Base-by-base conservation (phyloP, 1,140 invertebrate species). In the Lucilia cuprina region DNA sequence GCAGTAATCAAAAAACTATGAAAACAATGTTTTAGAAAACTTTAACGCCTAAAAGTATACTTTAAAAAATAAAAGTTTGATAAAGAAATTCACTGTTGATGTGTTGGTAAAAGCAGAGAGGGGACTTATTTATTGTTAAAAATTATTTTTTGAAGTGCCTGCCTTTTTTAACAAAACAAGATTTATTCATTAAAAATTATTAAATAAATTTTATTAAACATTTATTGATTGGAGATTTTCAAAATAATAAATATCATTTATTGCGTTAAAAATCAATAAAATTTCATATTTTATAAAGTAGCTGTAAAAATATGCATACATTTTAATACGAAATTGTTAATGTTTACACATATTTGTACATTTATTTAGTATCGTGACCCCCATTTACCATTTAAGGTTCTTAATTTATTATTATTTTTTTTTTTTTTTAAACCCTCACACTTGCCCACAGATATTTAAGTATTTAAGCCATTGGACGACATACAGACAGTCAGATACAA, bases 41-140 rank as follows among this genome's bases (percentile, higher is more conserved):
- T 49, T 80, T 77, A 5, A 80, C 10, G 35, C 77, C 77, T 80
- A 49, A 80, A 80, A 49, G 77, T 50, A 80, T 49, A 8, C 47
- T 50, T 47, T 78, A 7, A 8, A 25, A 70, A 70, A 21, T 21
- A n/a, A 70, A 70, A 8, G 19, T 19, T 70, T 70, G n/a, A 7
- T 70, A 21, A 30, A 30, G 65, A 25, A 41, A 5, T 7, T 10
- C 0, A 41, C 41, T 41, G 41, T 8, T 41, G 10, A 8, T 41
- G 41, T 41, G 7, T 41, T 41, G 10, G 2, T 25, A 21, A 25
- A 25, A 70, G 14, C 55, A n/a, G 55, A n/a, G 55, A 17, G n/a
- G 55, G 13, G 55, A 60, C 5, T 60, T n/a, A 0, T 60, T 17
- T n/a, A 60, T 60, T 60, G n/a, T 60, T 60, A 60, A n/a, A n/a